These are phyloP conservation scores for Antedon mediterranea DNA, from an alignment of 53 echinoderm and acorn worm species.

Conservation along the genomic window DNA sequence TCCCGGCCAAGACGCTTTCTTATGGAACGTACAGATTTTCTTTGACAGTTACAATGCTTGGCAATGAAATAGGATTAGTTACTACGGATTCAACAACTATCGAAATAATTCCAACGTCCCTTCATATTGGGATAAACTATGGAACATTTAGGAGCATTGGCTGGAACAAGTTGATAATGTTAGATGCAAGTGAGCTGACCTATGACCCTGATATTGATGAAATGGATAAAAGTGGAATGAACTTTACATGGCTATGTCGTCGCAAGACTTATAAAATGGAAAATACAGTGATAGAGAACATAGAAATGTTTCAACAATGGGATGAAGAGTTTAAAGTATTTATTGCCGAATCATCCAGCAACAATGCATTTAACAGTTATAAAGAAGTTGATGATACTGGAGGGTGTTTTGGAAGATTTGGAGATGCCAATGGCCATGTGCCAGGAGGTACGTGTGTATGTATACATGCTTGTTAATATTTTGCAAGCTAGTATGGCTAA, in stretches of 20 bases:
- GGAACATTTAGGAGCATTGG: slow-evolving; percentile 25
- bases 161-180: slow-evolving; percentile 14
- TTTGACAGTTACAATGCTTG: slow-evolving; percentile 64
- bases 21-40: slow-evolving; percentile 41
- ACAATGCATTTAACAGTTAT: not conserved
- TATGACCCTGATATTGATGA: slow-evolving; percentile 36
- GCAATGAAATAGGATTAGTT: slow-evolving; percentile 17
- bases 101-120: slow-evolving; percentile 19
- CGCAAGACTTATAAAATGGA: slow-evolving; percentile 29
- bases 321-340: slow-evolving; percentile 17
- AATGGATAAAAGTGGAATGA: slow-evolving; percentile 12
- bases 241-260: slow-evolving; percentile 54
- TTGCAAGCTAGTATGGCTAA: too few species aligned
- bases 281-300: slow-evolving; percentile 10
- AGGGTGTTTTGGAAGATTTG: slow-evolving; percentile 53
- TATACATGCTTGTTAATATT: too few species aligned
- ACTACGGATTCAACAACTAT: slow-evolving; percentile 20
- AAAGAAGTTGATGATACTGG: slow-evolving; percentile 12
- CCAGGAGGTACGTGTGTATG: slow-evolving; percentile 59
- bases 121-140: slow-evolving; percentile 33
- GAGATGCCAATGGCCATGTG: slow-evolving; percentile 8
- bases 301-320: slow-evolving; percentile 49
- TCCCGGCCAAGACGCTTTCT: slow-evolving; percentile 11
- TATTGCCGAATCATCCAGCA: not conserved
- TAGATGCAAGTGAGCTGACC: slow-evolving; percentile 30